These are phyloP conservation scores for Vesta saturnalis DNA, from an alignment of 2,888 invertebrate species.

Conservation along the genomic window DNA sequence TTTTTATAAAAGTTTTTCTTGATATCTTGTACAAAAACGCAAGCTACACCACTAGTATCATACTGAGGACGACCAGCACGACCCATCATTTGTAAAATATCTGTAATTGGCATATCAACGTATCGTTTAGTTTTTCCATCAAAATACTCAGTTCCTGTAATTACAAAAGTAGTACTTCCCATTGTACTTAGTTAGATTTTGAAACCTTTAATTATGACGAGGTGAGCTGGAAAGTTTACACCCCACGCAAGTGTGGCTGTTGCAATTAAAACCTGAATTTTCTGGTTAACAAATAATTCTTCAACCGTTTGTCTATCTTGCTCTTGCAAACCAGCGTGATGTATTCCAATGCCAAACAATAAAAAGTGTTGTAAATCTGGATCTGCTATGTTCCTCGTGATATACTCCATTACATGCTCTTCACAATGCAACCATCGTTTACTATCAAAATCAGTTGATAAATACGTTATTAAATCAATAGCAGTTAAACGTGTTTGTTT, in stretches of 20 bases:
- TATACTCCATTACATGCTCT: constrained; percentile 85
- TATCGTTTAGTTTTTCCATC: constrained; percentile 97
- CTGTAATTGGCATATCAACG: constrained; percentile 99
- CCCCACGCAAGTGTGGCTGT: constrained; percentile 99
- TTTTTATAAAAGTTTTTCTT: constrained; percentile 99
- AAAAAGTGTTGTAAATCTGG: constrained; percentile 92
- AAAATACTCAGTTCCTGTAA: constrained; percentile 89
- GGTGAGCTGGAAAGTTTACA: constrained; percentile 97
- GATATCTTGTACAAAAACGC: constrained; percentile 91
- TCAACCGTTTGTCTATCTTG: constrained; percentile 91
- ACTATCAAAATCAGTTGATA: constrained; percentile 91
- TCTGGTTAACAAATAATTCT: constrained; percentile 92
- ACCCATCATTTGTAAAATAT: constrained; percentile 99
- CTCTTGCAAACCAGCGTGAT: constrained; percentile 97
- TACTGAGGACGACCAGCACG: constrained; percentile 97
- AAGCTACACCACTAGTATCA: constrained; percentile 91
- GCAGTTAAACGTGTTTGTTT: constrained; percentile 97
- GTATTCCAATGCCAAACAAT: constrained; percentile 97
- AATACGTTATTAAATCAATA: constrained; percentile 89
- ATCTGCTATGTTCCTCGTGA: constrained; percentile 78
- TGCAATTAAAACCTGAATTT: constrained; percentile 95
- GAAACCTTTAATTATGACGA: constrained; percentile 92
- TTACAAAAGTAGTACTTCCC: not conserved
- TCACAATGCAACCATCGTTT: constrained; percentile 94
- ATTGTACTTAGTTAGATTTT: too few relatives aligned